These are phyloP conservation scores for Micrasema minimum DNA, from an alignment of 1,140 invertebrate genomes.

Conservation along the genomic window DNA sequence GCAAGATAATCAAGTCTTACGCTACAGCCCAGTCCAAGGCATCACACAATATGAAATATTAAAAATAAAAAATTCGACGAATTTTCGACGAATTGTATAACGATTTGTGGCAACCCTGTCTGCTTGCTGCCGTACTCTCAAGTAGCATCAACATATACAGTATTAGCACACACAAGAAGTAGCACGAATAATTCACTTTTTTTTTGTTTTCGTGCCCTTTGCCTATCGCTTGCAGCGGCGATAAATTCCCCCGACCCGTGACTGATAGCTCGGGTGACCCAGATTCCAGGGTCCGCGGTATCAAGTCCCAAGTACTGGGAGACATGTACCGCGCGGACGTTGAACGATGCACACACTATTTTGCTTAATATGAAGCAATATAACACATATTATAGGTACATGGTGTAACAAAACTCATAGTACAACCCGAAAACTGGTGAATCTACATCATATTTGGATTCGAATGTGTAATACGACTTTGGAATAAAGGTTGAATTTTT, in stretches of 20 bases:
- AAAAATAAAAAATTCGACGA: too few species aligned
- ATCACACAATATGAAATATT: too few species aligned
- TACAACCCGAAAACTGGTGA: too few species aligned
- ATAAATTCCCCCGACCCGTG: constrained; percentile 5
- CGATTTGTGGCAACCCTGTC: neutral
- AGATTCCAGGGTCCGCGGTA: neutral
- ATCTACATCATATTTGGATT: too few species aligned
- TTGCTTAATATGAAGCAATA: neutral
- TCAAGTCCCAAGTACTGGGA: too few species aligned
- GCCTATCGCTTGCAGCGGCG: neutral
- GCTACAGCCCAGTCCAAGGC: too few species aligned
- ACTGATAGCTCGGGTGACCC: constrained; percentile 2
- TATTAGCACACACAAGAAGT: neutral
- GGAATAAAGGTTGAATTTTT: too few species aligned
- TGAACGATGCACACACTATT: neutral
- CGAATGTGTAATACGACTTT: too few species aligned
- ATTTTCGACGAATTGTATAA: neutral
- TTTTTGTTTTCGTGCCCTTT: neutral
- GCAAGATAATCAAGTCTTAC: too few species aligned
- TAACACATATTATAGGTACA: too few species aligned
- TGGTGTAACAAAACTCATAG: too few species aligned
- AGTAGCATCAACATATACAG: neutral
- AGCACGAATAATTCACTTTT: neutral
- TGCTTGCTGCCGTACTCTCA: neutral
- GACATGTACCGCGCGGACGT: neutral